A percentile compares a stretch with the other conserved stretches of the same genome.
Evolutionary conservation across 1,140 invertebrate species (phyloP).

Genomic region (Phymastichus coffea): DNA sequence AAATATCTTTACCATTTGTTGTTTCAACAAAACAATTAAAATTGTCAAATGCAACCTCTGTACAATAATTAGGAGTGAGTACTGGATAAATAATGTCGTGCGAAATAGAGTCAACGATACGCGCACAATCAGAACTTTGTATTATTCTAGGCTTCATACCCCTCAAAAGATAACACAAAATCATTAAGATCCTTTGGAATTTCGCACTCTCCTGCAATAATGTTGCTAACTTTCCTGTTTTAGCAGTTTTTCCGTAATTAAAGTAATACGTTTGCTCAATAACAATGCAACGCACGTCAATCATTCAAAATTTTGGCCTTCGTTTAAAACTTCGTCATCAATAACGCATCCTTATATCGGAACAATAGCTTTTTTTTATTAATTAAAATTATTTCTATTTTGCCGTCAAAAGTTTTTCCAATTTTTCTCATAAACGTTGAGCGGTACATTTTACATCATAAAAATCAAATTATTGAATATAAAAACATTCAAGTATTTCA

Average conservation of each 20-base stretch:
- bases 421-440: too few relatives aligned
- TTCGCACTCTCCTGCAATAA: constrained; percentile 9
- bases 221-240: background rate
- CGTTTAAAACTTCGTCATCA: too few relatives aligned
- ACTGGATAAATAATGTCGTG: background rate
- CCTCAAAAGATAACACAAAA: background rate
- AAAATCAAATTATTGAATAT: too few relatives aligned
- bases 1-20: constrained; percentile 44
- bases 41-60: constrained; percentile 41
- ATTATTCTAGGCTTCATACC: constrained; percentile 1
- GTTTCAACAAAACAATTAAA: constrained; percentile 51
- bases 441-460: too few relatives aligned
- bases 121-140: too few relatives aligned
- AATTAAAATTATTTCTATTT: too few relatives aligned
- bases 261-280: background rate
- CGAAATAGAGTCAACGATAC: too few relatives aligned
- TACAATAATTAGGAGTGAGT: constrained; percentile 4
- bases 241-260: background rate
- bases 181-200: constrained; percentile 16
- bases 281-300: constrained; percentile 17
- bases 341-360: too few relatives aligned
- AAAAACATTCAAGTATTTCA: too few relatives aligned
- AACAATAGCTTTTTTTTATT: too few relatives aligned
- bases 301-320: background rate
- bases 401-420: too few relatives aligned